Evolutionary conservation across 1,140 invertebrate genomes (phyloP), one percentile per base, ranked within the genome.

Genomic region (Melipona quadrifasciata): DNA sequence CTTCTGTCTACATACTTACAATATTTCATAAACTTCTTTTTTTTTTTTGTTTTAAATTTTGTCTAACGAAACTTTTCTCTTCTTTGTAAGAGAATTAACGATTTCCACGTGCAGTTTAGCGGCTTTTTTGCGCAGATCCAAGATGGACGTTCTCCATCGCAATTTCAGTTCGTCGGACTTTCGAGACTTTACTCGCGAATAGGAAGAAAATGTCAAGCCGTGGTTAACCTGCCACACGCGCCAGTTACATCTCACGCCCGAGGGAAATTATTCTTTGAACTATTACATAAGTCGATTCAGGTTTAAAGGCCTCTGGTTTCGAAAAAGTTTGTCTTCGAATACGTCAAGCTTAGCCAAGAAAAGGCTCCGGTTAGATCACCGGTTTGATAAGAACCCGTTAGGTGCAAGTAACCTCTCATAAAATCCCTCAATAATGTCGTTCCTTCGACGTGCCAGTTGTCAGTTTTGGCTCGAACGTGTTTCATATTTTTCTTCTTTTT

Each of bases 271-370:
- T 82, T 81, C 16, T 85, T 67, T 89, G 78, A 89, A 86, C 81
- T 89, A 87, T 89, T 89, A 79, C 88, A 65, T 57, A 39, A 31
- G 75, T 47, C 27, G 57, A 47, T 64, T 31, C 39, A 8, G 53
- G 55, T 19, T 53, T 74, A 89, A 90, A 90, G 85, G 87, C 70
- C 71, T 79, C 87, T 73, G 58, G 88, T 89, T 75, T 57, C 16
- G 39, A 89, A 73, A 90, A 82, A 85, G 61, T 11, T 0, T 19
- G 17, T 31, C 34, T 19, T 21, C 67, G 71, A 17, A 58, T 55
- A 47, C 67, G 31, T n/a, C n/a, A 17, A n/a, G 74, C 58, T 61
- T 17, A 21, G 71, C 58, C 47, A 58, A 61, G 14, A n/a, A 77
- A 82, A 85, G 76, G 39, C 65, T 73, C 84, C 57, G 84, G 78